A percentile compares a stretch with the other conserved stretches of the same genome.
Evolutionary conservation across 2,113 vertebrate genomes (phyloP).

Genomic region (Hymenochirus boettgeri): DNA sequence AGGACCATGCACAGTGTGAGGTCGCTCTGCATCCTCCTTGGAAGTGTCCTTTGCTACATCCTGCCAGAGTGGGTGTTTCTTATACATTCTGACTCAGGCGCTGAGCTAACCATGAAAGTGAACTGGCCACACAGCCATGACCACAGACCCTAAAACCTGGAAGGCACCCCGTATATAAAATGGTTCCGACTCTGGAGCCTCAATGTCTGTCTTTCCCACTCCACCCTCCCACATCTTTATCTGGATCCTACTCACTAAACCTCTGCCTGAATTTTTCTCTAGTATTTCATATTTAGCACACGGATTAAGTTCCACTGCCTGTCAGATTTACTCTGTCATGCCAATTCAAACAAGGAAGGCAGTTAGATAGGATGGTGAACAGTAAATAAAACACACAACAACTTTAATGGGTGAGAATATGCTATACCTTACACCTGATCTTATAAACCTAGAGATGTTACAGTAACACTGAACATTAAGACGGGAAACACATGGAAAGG

Average conservation of each 20-base stretch:
- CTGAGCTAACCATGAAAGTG: constrained; percentile 32
- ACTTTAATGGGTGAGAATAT: too few species aligned
- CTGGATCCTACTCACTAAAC: constrained; percentile 33
- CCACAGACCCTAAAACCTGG: constrained; percentile 42
- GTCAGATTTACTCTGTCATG: background rate
- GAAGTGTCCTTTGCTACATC: background rate
- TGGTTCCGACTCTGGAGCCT: constrained; percentile 38
- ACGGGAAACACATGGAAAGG: too few species aligned
- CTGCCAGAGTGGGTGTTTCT: constrained; percentile 18
- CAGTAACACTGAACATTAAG: too few species aligned
- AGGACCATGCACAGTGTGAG: background rate
- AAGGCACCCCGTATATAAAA: constrained; percentile 40
- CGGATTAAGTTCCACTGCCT: constrained; percentile 2
- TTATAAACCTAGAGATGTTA: too few species aligned
- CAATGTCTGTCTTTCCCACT: constrained; percentile 30
- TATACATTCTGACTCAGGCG: constrained; percentile 31
- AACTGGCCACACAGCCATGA: constrained; percentile 28
- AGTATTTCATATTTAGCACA: constrained; percentile 1
- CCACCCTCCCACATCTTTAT: constrained; percentile 41
- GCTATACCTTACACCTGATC: too few species aligned
- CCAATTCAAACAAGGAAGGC: too few species aligned
- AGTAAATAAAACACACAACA: too few species aligned
- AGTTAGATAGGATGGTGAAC: too few species aligned
- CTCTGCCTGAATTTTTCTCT: constrained; percentile 13
- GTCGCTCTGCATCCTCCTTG: background rate